A percentile compares a stretch with the other conserved stretches of the same genome.
Evolutionary conservation across 1,140 invertebrate species (phyloP).

Genomic region (Plutomurus gul): DNA sequence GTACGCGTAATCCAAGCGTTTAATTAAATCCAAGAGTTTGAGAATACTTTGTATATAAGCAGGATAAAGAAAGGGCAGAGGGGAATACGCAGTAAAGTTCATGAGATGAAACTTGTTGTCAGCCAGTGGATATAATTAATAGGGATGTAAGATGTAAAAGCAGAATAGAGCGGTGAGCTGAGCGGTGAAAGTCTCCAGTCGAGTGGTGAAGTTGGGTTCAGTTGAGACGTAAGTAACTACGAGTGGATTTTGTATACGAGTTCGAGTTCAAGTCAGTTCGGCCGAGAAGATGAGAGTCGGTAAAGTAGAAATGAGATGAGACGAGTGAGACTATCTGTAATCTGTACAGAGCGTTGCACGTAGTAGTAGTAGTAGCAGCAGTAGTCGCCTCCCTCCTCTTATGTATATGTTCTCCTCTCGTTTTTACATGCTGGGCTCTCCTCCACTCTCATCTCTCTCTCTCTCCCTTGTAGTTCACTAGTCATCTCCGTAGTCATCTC

Average conservation of each 20-base stretch:
- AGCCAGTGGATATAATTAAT: conserved; percentile 17
- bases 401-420: not conserved
- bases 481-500: too few species aligned
- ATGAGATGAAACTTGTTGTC: conserved; percentile 29
- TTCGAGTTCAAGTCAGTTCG: too few species aligned
- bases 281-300: not conserved
- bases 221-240: not conserved
- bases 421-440: too few species aligned
- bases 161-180: conserved; percentile 11
- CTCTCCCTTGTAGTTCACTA: too few species aligned
- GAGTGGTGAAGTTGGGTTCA: conserved; percentile 8
- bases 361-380: too few species aligned
- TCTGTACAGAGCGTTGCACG: not conserved
- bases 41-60: not conserved
- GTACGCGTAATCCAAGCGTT: conserved; percentile 23
- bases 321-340: not conserved
- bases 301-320: not conserved
- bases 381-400: too few species aligned
- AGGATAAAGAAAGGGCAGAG: not conserved
- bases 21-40: conserved; percentile 16
- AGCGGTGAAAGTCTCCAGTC: not conserved
- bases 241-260: not conserved
- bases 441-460: too few species aligned
- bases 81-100: conserved; percentile 1
- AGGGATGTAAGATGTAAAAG: conserved; percentile 21